phyloP scores from a whole-genome alignment of 2,113 vertebrate genomes.

The Callocephalon fimbriatum region DNA sequence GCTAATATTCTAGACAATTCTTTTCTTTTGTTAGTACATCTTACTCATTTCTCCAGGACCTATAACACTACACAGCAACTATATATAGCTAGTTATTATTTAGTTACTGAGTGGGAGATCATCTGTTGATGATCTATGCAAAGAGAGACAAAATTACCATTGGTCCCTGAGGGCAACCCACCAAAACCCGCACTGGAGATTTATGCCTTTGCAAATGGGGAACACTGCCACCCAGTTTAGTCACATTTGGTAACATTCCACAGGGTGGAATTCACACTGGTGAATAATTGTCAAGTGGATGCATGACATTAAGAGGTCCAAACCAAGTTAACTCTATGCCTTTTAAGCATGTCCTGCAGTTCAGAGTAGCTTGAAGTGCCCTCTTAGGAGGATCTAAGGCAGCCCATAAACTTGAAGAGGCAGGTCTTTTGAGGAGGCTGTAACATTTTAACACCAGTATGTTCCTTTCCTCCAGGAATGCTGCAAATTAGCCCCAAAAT shows the following conservation, averaged over 20 bases:
- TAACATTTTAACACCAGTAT: background rate
- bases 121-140: background rate
- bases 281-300: background rate
- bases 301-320: background rate
- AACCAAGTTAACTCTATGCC: background rate
- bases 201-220: background rate
- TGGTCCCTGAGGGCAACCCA: background rate
- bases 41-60: background rate
- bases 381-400: background rate
- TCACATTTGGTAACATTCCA: background rate
- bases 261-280: background rate
- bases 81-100: background rate
- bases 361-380: background rate
- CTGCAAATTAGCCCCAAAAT: background rate
- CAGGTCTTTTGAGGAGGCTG: background rate
- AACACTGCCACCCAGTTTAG: background rate
- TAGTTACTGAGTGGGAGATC: background rate
- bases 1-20: background rate
- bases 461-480: background rate
- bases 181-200: background rate
- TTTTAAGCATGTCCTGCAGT: background rate
- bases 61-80: background rate
- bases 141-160: background rate
- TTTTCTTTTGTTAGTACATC: background rate
- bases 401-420: background rate